Evolutionary conservation across 2,113 vertebrate species (phyloP).

Genomic region (Gallinago media): DNA sequence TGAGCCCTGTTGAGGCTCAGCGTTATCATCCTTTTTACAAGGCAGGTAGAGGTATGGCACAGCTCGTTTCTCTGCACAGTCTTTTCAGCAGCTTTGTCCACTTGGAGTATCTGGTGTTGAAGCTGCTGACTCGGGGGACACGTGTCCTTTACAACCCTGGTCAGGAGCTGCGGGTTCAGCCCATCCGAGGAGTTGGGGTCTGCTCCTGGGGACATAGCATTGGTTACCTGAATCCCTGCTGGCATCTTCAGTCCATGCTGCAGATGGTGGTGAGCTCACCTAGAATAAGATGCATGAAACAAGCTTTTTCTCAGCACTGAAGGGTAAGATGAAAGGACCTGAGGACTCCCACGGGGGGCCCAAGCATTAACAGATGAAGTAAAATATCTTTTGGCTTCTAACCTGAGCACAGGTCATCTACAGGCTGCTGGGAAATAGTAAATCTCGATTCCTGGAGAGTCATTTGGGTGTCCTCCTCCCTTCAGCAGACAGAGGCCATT

Average conservation of each 20-base stretch:
- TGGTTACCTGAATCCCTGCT: background rate
- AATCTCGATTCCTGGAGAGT: background rate
- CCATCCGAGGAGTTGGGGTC: background rate
- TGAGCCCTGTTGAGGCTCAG: background rate
- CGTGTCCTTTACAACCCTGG: background rate
- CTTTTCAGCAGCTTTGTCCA: background rate
- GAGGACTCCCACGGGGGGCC: background rate
- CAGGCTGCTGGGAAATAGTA: background rate
- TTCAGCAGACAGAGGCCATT: background rate
- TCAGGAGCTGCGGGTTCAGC: background rate
- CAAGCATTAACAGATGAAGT: background rate
- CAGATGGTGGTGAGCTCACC: background rate
- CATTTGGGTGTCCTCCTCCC: background rate
- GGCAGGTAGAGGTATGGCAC: background rate
- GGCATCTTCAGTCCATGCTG: accelerated
- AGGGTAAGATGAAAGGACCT: background rate
- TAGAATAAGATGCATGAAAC: background rate
- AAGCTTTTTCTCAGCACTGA: background rate
- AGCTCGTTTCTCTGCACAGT: accelerated
- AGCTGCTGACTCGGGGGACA: background rate
- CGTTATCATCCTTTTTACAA: background rate
- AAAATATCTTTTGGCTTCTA: background rate
- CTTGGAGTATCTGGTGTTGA: background rate
- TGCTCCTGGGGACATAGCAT: background rate
- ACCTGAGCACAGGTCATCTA: background rate